A percentile compares a stretch with the other conserved stretches of the same genome.
These are phyloP conservation scores for Hymenopus coronatus DNA, from an alignment of 2,888 invertebrate species.

Conservation along the genomic window DNA sequence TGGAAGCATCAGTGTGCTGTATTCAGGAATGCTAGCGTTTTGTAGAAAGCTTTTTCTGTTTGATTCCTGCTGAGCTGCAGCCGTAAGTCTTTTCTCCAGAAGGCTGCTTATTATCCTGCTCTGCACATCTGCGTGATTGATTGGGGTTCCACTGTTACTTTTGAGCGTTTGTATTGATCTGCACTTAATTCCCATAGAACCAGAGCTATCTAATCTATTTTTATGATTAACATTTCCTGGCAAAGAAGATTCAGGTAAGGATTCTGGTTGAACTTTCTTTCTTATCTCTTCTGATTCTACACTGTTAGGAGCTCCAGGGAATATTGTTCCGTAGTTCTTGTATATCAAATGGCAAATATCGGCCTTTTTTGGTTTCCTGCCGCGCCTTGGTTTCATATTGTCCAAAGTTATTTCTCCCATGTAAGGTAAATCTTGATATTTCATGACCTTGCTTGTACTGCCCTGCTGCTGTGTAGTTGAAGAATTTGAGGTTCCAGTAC, in stretches of 20 bases:
- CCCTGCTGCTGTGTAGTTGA: conserved; percentile 31
- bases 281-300: conserved; percentile 19
- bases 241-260: neutral
- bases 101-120: conserved; percentile 68
- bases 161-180: conserved; percentile 27
- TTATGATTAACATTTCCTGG: neutral
- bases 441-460: conserved; percentile 52
- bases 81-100: conserved; percentile 64
- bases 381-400: conserved; percentile 80
- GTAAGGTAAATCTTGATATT: conserved; percentile 81
- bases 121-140: conserved; percentile 63
- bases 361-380: conserved; percentile 87
- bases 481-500: conserved; percentile 39
- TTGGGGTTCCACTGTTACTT: conserved; percentile 7
- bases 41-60: neutral
- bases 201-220: conserved; percentile 2
- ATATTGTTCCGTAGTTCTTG: conserved; percentile 85
- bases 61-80: conserved; percentile 47
- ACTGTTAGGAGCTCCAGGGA: conserved; percentile 64
- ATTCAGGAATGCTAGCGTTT: neutral
- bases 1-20: neutral
- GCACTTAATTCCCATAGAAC: conserved; percentile 25
- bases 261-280: neutral
- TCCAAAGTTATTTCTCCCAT: conserved; percentile 91
- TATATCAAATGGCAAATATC: conserved; percentile 89